Conservation (phyloP, 2,797 vertebrate species). For the Pangasius larnaudii region DNA sequence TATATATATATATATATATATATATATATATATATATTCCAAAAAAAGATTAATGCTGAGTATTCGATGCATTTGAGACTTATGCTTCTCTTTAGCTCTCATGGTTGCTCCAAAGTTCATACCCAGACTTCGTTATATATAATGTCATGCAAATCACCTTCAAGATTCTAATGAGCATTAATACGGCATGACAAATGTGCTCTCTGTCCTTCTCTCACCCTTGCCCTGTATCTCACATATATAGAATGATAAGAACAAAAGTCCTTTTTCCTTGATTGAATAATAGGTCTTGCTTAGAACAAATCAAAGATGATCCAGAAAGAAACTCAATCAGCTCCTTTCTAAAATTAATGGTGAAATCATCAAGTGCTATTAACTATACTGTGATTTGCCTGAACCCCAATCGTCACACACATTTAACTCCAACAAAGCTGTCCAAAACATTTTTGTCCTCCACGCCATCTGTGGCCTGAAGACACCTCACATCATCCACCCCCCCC, state of each 20-base stretch:
- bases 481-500: not conserved
- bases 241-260: not conserved
- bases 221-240: not conserved
- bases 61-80: not conserved
- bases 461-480: not conserved
- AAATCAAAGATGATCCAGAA: conserved; percentile 26
- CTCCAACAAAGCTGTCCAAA: not conserved
- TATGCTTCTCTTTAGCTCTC: not conserved
- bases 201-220: not conserved
- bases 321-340: conserved; percentile 42
- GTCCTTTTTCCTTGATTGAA: conserved; percentile 22
- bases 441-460: not conserved
- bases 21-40: not conserved
- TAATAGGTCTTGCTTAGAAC: conserved; percentile 35
- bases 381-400: not conserved
- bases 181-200: conserved; percentile 38
- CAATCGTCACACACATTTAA: not conserved
- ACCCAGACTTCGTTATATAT: not conserved
- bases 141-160: conserved; percentile 40
- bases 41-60: not conserved
- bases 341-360: conserved; percentile 41
- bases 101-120: conserved; percentile 37
- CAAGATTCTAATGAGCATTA: conserved; percentile 45
- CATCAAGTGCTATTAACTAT: conserved; percentile 26
- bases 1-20: too few relatives aligned